Evolutionary conservation across 1,140 invertebrate species (phyloP), one percentile per base, ranked within the genome.

Genomic region (Meteorus sp.): DNA sequence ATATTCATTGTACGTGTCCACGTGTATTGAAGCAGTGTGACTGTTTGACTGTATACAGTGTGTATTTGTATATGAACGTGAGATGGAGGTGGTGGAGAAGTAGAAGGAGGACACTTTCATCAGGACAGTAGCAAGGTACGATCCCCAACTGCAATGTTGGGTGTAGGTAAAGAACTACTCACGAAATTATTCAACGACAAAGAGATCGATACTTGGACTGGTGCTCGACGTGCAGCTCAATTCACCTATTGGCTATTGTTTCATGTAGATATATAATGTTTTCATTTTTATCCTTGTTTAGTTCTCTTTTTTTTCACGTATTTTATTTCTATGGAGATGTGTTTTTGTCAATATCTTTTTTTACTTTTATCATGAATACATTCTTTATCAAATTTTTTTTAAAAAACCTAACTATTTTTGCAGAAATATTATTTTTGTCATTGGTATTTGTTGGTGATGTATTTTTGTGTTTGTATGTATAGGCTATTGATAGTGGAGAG

Each of bases 151-250:
- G 64, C 68, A 76, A 73, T 73, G 69, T 68, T 67, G 63, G 67
- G 65, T 70, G 66, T 68, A 74, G 64, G 57, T 66, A 71, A 73
- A 75, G 68, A 76, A 71, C 68, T 66, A 66, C 64, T 69, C 66
- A 63, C 70, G 70, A 75, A 76, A 76, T 76, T 76, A 76, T 75
- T 77, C 73, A 75, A 71, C 44, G 70, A 68, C 65, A n/a, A n/a
- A n/a, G n/a, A 62, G 69, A 75, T 76, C 72, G 70, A 76, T 75
- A 75, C 62, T 71, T 69, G 66, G 65, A 66, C 68, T 67, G 62
- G 64, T 51, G 63, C 67, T 66, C 69, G 69, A 73, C 68, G 66
- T 67, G 65, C 64, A 59, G 66, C 70, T 68, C 67, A 66, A 72
- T 75, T 56, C 56, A 59, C 48, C 47, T 59, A 41, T 44, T 41